Conservation (phyloP, 2,888 invertebrate species). For the Pseudoips prasinana region DNA sequence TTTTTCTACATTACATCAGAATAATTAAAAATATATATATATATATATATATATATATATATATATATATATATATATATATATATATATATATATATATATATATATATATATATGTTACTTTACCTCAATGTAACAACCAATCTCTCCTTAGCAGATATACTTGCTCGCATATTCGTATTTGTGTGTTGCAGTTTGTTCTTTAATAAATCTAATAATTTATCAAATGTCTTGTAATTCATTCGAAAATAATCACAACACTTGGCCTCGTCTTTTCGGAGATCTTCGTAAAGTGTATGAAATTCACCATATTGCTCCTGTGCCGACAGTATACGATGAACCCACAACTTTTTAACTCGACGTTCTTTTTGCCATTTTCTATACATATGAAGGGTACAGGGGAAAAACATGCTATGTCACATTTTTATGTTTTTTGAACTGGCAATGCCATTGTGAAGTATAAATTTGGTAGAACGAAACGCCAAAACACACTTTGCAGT, state of each 20-base stretch:
- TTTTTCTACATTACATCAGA: too few relatives aligned
- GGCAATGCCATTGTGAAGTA: too few relatives aligned
- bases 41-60: too few relatives aligned
- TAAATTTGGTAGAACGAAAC: too few relatives aligned
- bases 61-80: too few relatives aligned
- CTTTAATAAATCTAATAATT: slow-evolving; percentile 4
- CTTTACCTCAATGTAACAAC: slow-evolving; percentile 28
- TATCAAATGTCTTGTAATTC: slow-evolving; percentile 6
- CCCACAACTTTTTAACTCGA: background rate
- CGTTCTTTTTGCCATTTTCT: too few relatives aligned
- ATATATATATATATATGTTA: slow-evolving; percentile 1
- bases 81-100: too few relatives aligned
- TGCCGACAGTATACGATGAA: background rate
- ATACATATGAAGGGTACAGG: too few relatives aligned
- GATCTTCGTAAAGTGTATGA: slow-evolving; percentile 1
- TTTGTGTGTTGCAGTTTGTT: slow-evolving; percentile 23
- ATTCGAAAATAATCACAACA: slow-evolving; percentile 8
- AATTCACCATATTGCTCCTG: background rate
- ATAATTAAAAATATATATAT: too few relatives aligned
- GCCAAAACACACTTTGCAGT: too few relatives aligned
- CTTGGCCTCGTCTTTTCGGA: slow-evolving; percentile 8
- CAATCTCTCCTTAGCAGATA: slow-evolving; percentile 28
- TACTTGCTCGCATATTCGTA: slow-evolving; percentile 25
- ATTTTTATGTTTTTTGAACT: too few relatives aligned
- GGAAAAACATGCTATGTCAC: too few relatives aligned